Base-by-base conservation (phyloP, 2,888 invertebrate species). In the Lochmaea crataegi region DNA sequence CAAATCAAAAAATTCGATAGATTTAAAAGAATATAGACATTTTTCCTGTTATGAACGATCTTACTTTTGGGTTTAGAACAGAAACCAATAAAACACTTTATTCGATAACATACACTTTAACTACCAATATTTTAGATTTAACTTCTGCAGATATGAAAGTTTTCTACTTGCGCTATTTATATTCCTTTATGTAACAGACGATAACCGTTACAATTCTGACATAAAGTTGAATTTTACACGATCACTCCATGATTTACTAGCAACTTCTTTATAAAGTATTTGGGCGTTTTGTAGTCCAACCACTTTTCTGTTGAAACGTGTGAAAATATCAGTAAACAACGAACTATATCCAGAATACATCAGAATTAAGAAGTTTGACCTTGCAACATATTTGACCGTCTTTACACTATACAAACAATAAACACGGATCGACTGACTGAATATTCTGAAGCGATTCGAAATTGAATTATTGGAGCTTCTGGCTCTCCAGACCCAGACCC, bases 111-210 rank as follows among this genome's bases (percentile, higher is more conserved):
- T 79, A 82, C 77, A 79, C 81, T 80, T 82, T 82, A 83, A 77
- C 73, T 75, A 78, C 79, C 83, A 75, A 84, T 84, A 83, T 82
- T 82, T 84, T 81, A 83, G 82, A 76, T 83, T 82, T 79, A 82
- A 82, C 80, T 83, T 83, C 81, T 82, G 83, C 83, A 82, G 84
- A 84, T 83, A 80, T 80, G 80, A 82, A 84, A 84, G 78, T 84
- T 84, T 82, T 80, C 81, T 76, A 78, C 78, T 80, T 76, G 76
- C 75, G 73, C 73, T 73, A 74, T 78, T 77, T 77, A 76, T 80
- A 79, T 80, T 76, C 74, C 68, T 80, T 75, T 75, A 76, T 74
- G 76, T 69, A 78, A 68, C 76, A 77, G 77, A 78, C 78, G 78
- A 78, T 78, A 78, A 79, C 79, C 76, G 75, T 78, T 76, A 73